Percentiles rank a stretch among this genome's conserved stretches.
Evolutionary conservation across 92 coral and sea anemone species (phyloP).

Genomic region (Virgularia gustaviana): DNA sequence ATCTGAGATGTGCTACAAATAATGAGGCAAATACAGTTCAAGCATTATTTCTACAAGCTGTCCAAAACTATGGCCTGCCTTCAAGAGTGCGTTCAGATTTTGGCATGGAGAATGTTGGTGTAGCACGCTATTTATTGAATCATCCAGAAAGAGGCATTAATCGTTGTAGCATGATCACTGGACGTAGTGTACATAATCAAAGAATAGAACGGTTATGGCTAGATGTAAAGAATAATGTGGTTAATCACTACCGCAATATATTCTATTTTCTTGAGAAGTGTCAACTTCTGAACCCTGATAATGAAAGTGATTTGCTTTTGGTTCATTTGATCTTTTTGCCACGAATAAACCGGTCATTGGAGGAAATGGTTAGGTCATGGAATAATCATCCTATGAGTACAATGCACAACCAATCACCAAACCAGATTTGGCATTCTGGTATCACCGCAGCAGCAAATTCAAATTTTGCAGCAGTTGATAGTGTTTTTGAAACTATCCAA

Average conservation of each 20-base stretch:
- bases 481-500: too few species aligned
- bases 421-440: slow-evolving; percentile 53
- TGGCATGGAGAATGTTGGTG: slow-evolving; percentile 62
- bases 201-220: slow-evolving; percentile 46
- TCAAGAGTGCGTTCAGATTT: slow-evolving; percentile 61
- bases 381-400: slow-evolving; percentile 51
- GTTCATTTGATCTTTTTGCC: slow-evolving; percentile 58
- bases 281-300: slow-evolving; percentile 47
- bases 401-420: slow-evolving; percentile 43
- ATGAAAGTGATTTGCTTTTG: slow-evolving; percentile 48
- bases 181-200: too few species aligned
- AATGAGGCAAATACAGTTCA: too few species aligned
- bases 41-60: too few species aligned
- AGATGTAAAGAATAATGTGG: slow-evolving; percentile 52
- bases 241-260: slow-evolving; percentile 46
- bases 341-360: slow-evolving; percentile 47
- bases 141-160: slow-evolving; percentile 38
- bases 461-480: too few species aligned
- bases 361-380: slow-evolving; percentile 43
- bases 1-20: too few species aligned
- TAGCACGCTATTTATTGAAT: slow-evolving; percentile 47
- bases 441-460: too few species aligned
- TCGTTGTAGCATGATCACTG: slow-evolving; percentile 57
- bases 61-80: slow-evolving; percentile 60
- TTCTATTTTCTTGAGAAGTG: slow-evolving; percentile 57